A percentile compares a stretch with the other conserved stretches of the same genome.
Evolutionary conservation across 2,888 invertebrate genomes (phyloP).

Genomic region (Macrosiphum euphorbiae): DNA sequence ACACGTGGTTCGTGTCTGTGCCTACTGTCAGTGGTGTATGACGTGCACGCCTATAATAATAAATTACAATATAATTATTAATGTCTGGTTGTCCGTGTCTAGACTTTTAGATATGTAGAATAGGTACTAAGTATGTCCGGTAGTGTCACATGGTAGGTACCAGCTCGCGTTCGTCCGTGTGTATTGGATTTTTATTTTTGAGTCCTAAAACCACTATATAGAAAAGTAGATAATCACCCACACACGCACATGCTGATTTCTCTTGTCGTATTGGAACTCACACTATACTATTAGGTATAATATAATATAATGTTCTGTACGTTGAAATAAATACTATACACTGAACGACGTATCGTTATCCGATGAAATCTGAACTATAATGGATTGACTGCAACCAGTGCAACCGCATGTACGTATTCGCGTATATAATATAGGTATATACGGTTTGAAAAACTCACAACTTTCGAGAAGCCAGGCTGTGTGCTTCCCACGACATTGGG

Average conservation of each 20-base stretch:
- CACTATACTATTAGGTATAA: not conserved
- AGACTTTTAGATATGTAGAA: not conserved
- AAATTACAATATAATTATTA: not conserved
- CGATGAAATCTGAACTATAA: not conserved
- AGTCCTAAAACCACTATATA: not conserved
- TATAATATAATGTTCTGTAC: not conserved
- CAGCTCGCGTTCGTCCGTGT: not conserved
- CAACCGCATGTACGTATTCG: not conserved
- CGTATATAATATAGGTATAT: not conserved
- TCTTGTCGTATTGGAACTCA: not conserved
- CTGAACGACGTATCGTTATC: not conserved
- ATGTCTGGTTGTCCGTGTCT: not conserved
- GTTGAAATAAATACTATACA: not conserved
- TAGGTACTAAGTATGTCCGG: not conserved
- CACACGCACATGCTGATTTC: not conserved
- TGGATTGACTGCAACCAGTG: not conserved
- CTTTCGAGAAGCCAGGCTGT: not conserved
- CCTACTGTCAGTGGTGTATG: not conserved
- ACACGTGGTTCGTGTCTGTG: not conserved
- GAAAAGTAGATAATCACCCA: not conserved
- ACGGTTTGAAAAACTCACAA: slow-evolving; percentile 16
- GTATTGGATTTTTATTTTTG: not conserved
- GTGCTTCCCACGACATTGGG: not conserved
- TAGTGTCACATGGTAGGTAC: not conserved
- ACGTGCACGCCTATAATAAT: not conserved